Evolutionary conservation across 2,113 vertebrate species (phyloP).

Genomic region (Lanius ludovicianus): DNA sequence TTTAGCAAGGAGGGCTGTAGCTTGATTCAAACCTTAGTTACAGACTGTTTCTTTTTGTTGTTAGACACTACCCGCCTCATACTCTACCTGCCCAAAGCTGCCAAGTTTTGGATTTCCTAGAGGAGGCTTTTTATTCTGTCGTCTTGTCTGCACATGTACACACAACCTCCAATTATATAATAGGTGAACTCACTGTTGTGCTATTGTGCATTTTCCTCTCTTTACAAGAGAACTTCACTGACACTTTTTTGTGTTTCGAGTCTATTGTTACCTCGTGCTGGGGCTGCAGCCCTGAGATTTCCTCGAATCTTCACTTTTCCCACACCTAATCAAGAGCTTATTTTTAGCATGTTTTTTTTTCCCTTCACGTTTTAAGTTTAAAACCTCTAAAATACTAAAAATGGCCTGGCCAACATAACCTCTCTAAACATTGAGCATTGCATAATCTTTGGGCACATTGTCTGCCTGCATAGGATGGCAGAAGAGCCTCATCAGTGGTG

Average conservation of each 20-base stretch:
- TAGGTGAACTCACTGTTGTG: conserved; percentile 78
- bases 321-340: conserved; percentile 66
- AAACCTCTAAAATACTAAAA: conserved; percentile 39
- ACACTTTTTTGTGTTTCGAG: conserved; percentile 69
- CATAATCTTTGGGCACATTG: neutral
- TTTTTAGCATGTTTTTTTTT: conserved; percentile 45
- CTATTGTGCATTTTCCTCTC: conserved; percentile 76
- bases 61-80: conserved; percentile 70
- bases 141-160: conserved; percentile 81
- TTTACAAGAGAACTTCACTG: conserved; percentile 75
- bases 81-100: conserved; percentile 77
- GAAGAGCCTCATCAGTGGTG: neutral
- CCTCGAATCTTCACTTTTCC: conserved; percentile 59
- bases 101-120: conserved; percentile 81
- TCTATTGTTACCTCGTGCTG: conserved; percentile 74
- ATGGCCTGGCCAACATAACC: neutral
- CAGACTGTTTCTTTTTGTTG: conserved; percentile 77
- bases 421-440: neutral
- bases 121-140: conserved; percentile 79
- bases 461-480: neutral
- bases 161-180: conserved; percentile 79
- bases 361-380: conserved; percentile 2
- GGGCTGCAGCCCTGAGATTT: conserved; percentile 61
- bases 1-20: conserved; percentile 72
- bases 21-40: conserved; percentile 70